phyloP scores from a whole-genome alignment of 2,888 invertebrate genomes.

The Muschampia plurimacula region DNA sequence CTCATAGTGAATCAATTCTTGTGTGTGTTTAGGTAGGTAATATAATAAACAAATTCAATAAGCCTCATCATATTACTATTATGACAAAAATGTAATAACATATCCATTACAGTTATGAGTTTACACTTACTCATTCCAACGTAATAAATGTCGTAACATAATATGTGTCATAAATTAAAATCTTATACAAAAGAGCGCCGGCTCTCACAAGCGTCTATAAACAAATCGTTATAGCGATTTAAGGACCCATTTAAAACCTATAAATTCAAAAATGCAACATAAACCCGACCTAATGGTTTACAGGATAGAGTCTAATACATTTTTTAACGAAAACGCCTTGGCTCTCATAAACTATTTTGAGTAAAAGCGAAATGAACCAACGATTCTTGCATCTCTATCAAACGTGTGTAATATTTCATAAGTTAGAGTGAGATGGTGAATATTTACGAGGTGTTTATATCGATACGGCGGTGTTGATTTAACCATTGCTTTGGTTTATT shows the following conservation, averaged over 20 bases:
- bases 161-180: constrained; percentile 64
- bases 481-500: constrained; percentile 85
- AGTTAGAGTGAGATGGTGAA: constrained; percentile 60
- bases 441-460: constrained; percentile 83
- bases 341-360: constrained; percentile 84
- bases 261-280: constrained; percentile 60
- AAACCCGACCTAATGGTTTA: constrained; percentile 48
- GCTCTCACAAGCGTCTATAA: constrained; percentile 69
- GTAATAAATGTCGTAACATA: constrained; percentile 43
- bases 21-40: not conserved
- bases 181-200: constrained; percentile 67
- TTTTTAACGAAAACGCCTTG: constrained; percentile 53
- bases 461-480: constrained; percentile 83
- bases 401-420: constrained; percentile 40
- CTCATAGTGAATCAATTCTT: not conserved
- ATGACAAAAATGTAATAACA: constrained; percentile 37
- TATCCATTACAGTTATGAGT: constrained; percentile 37
- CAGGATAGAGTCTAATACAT: constrained; percentile 32
- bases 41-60: constrained; percentile 15
- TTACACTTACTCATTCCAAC: constrained; percentile 35
- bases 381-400: constrained; percentile 58
- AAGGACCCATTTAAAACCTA: constrained; percentile 84
- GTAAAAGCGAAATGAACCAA: constrained; percentile 76
- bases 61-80: constrained; percentile 18
- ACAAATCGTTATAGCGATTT: constrained; percentile 85